Evolutionary conservation across 1,140 invertebrate genomes (phyloP).

Genomic region (Drosophila santomea): DNA sequence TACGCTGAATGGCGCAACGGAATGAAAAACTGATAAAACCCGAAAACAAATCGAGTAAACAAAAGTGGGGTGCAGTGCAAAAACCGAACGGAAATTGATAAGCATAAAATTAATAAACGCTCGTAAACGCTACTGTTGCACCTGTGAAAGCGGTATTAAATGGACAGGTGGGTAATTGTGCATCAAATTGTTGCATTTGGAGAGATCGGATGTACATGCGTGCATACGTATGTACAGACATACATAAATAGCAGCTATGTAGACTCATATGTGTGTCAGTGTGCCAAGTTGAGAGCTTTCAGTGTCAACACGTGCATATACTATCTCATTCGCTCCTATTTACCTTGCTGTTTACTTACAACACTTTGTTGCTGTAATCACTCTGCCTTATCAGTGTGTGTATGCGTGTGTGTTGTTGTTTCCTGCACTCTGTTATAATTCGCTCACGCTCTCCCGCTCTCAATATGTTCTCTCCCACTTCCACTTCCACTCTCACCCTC

Average conservation of each 20-base stretch:
- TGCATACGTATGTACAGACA: not conserved
- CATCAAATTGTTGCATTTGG: constrained; percentile 29
- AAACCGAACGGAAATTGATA: constrained; percentile 63
- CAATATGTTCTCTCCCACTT: not conserved
- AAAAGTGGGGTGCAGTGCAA: constrained; percentile 50
- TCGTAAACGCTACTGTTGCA: not conserved
- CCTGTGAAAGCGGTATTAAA: constrained; percentile 53
- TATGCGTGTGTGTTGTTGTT: constrained; percentile 26
- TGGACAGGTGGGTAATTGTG: constrained; percentile 50
- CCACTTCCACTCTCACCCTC: not conserved
- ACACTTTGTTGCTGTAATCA: constrained; percentile 52
- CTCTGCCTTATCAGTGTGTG: constrained; percentile 50
- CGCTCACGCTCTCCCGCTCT: not conserved
- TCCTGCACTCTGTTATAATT: constrained; percentile 8
- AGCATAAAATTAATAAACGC: constrained; percentile 21
- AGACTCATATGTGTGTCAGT: constrained; percentile 62
- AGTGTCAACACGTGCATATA: constrained; percentile 42
- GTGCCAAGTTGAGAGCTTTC: constrained; percentile 61
- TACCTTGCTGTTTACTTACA: constrained; percentile 53
- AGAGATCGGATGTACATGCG: constrained; percentile 13
- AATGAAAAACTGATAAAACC: constrained; percentile 53
- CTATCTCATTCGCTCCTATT: constrained; percentile 8
- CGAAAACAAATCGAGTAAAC: constrained; percentile 28
- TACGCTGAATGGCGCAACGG: constrained; percentile 20
- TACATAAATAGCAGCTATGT: not conserved